Conservation (phyloP, 64 coral and sea anemone genomes). For the Montipora efflorescens region DNA sequence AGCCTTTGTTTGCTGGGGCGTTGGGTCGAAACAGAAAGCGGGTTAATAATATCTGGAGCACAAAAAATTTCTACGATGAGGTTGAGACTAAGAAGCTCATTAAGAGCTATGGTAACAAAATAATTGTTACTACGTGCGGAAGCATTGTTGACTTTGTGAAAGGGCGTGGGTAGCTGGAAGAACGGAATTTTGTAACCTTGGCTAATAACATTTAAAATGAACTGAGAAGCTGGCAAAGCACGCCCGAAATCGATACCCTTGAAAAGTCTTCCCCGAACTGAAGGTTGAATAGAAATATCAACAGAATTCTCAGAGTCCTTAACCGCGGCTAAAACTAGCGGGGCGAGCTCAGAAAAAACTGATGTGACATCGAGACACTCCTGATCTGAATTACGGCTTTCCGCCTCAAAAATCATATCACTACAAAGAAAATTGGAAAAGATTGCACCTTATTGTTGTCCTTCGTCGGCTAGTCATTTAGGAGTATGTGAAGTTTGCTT, state of each 20-base stretch:
- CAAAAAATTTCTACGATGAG: neutral
- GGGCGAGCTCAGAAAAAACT: too few relatives aligned
- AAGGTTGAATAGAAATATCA: too few relatives aligned
- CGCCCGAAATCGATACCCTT: too few relatives aligned
- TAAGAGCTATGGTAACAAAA: neutral
- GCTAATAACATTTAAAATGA: neutral
- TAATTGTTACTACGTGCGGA: neutral
- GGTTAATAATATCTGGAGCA: neutral
- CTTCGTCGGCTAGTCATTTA: too few relatives aligned
- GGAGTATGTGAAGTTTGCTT: too few relatives aligned
- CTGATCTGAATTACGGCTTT: neutral
- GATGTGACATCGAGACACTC: neutral
- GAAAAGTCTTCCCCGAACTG: too few relatives aligned
- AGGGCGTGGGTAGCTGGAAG: neutral
- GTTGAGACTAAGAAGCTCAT: neutral
- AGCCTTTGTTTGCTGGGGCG: neutral
- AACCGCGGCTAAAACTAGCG: too few relatives aligned
- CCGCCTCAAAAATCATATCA: too few relatives aligned
- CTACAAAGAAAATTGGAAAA: too few relatives aligned
- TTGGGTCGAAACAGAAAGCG: neutral
- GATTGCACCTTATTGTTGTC: too few relatives aligned
- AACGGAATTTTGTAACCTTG: too few relatives aligned
- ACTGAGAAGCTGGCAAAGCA: neutral
- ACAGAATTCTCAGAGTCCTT: too few relatives aligned
- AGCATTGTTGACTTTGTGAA: neutral